Evolutionary conservation across 2,113 vertebrate genomes (phyloP), one percentile per base, ranked within the genome.

Genomic region (Microcebus jonahi): DNA sequence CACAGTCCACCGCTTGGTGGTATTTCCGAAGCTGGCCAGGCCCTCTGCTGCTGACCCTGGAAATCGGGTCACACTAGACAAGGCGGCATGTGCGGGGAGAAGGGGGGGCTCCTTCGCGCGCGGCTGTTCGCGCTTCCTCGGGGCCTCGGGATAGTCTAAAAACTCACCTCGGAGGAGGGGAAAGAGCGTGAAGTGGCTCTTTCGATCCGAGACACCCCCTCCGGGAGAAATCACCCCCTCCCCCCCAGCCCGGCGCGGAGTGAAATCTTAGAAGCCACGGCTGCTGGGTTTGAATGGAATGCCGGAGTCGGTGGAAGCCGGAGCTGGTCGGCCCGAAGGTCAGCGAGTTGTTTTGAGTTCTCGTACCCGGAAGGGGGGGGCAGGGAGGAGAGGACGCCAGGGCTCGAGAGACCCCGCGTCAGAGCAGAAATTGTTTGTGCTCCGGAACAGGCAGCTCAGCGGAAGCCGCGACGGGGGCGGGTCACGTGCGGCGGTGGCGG

Each of bases 371-470:
- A 96, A 96, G 57, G 59, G 67, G 76, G 29, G 55, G 82, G 89
- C 91, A 34, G 96, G 86, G 94, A 97, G 80, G 83, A 90, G 92
- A 98, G 94, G 96, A 96, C 97, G 97, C 97, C 92, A 3, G 95
- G 95, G 90, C 96, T 97, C 96, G 25, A 96, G 97, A 97, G 97
- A 97, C 97, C 96, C 97, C 95, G 81, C 81, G 97, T 96, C 96
- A 96, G 90, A 91, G 96, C 97, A 81, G 68, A 96, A 94, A 97
- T 98, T 97, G 98, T 98, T 98, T 97, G 97, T 96, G 97, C 97
- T 96, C 86, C 85, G 91, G 96, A 94, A 97, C 86, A 89, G 97
- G 96, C 97, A 91, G 98, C 97, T 96, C 95, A 88, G 95, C 97
- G 88, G 97, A 97, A 97, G 96, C 96, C 73, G 90, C 81, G 93